phyloP scores from a whole-genome alignment of 2,888 invertebrate species.

The Calliphora vomitoria region DNA sequence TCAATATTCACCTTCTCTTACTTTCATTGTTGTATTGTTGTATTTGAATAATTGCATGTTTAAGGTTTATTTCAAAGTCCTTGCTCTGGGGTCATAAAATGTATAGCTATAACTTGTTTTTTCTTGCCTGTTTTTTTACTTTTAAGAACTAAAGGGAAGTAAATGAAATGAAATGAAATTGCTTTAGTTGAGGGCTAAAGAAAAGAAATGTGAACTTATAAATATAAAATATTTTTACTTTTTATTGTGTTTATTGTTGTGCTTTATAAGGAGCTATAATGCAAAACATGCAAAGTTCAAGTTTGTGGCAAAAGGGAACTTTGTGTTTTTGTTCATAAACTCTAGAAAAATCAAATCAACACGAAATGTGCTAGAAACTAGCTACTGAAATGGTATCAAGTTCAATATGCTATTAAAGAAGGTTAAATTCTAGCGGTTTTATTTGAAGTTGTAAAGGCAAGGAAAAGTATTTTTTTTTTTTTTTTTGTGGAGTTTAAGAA shows the following conservation, averaged over 20 bases:
- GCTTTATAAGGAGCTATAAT: neutral
- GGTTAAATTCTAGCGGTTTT: neutral
- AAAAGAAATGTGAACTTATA: slow-evolving; percentile 6
- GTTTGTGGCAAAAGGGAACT: slow-evolving; percentile 40
- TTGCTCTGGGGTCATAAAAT: slow-evolving; percentile 51
- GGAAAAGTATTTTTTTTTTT: too few relatives aligned
- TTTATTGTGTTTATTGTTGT: neutral
- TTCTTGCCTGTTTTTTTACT: neutral
- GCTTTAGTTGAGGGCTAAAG: neutral
- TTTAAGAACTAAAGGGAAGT: slow-evolving; percentile 14
- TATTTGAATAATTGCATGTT: slow-evolving; percentile 70
- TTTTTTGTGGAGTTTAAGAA: too few relatives aligned
- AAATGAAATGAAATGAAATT: slow-evolving; percentile 27
- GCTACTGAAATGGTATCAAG: slow-evolving; percentile 17
- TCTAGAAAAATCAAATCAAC: slow-evolving; percentile 44
- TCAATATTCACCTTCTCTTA: neutral
- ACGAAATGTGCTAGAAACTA: slow-evolving; percentile 28
- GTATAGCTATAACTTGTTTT: neutral
- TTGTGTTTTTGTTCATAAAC: neutral
- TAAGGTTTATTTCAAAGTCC: slow-evolving; percentile 64
- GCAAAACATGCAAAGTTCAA: slow-evolving; percentile 63
- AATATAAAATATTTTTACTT: slow-evolving; percentile 15
- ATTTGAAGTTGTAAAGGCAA: too few relatives aligned
- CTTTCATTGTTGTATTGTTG: slow-evolving; percentile 2
- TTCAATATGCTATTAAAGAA: slow-evolving; percentile 16